Base-by-base conservation (phyloP, 2,113 vertebrate species). In the Lepus americanus region DNA sequence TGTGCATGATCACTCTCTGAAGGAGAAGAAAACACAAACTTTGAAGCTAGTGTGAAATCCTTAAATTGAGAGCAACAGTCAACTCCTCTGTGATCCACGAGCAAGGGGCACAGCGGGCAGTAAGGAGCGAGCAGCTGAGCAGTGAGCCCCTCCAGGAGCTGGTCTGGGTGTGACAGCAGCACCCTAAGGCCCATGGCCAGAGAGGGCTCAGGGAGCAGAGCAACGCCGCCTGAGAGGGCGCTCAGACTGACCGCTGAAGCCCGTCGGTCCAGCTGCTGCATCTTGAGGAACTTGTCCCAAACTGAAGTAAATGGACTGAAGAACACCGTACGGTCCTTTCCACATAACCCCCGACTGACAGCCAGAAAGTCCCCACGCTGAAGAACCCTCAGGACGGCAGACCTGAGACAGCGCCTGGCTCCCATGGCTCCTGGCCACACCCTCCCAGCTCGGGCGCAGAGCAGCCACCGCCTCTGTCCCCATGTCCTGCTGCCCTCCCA, bases 131-230 rank as follows among this genome's bases (percentile, higher is more conserved):
- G 61, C 73, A 36, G 4, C 13, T 3, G 27, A 4, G 17, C 0
- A 1, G 0, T 0, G 5, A 19, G 2, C 0, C 29, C 27, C 11
- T 25, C 17, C 10, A 2, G 11, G 59, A 31, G 14, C 9, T 9
- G 4, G 9, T 33, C 51, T 4, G 36, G 44, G 61, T 20, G 33
- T 53, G 55, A 59, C 4, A 59, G 55, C 55, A 74, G 23, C 10
- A 27, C 12, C 16, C 23, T 2, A 6, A 55, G 33, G 9, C 72
- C 9, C 6, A 5, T 23, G 5, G 49, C 29, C 5, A 17, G n/a
- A 17, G n/a, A 22, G 19, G 44, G 55, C 39, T 70, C 27, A 1
- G 44, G 8, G 51, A 59, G 31, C n/a, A 17, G 55, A 49, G 33
- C 0, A 12, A 4, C 9, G 0, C 0, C 10, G 1, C 53, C 69